phyloP scores from a whole-genome alignment of 2,113 vertebrate species.

The Burhinus oedicnemus region DNA sequence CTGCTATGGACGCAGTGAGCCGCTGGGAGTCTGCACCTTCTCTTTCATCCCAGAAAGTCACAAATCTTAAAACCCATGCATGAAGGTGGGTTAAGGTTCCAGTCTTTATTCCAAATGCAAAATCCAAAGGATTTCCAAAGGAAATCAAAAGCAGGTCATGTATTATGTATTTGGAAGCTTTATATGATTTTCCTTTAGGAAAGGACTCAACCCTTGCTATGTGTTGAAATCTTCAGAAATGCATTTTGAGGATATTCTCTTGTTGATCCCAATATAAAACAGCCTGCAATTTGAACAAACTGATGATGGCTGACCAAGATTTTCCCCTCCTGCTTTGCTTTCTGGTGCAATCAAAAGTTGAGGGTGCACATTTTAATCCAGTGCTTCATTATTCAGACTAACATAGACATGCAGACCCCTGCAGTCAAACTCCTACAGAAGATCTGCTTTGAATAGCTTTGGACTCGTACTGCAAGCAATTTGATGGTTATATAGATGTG shows the following conservation, averaged over 20 bases:
- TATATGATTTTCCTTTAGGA: not conserved
- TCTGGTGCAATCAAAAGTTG: not conserved
- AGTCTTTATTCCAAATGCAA: not conserved
- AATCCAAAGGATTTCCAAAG: constrained; percentile 35
- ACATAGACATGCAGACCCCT: not conserved
- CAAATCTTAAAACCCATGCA: not conserved
- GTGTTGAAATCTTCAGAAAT: not conserved
- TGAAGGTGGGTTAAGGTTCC: not conserved
- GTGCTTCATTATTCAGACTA: not conserved
- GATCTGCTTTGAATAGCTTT: constrained; percentile 7
- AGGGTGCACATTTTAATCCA: not conserved
- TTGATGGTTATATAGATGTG: not conserved
- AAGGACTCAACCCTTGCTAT: not conserved
- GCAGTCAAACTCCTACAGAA: not conserved
- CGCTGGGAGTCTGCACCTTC: not conserved
- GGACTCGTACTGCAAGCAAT: not conserved
- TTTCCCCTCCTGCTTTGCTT: not conserved
- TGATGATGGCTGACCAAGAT: not conserved
- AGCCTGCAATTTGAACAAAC: not conserved
- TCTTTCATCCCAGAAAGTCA: not conserved
- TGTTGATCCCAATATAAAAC: not conserved
- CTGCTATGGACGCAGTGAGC: not conserved
- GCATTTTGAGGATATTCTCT: constrained; percentile 9
- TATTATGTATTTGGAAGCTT: constrained; percentile 5
- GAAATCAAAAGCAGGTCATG: constrained; percentile 40